These are phyloP conservation scores for Macrophya alboannulata DNA, from an alignment of 2,888 invertebrate species.

Conservation along the genomic window DNA sequence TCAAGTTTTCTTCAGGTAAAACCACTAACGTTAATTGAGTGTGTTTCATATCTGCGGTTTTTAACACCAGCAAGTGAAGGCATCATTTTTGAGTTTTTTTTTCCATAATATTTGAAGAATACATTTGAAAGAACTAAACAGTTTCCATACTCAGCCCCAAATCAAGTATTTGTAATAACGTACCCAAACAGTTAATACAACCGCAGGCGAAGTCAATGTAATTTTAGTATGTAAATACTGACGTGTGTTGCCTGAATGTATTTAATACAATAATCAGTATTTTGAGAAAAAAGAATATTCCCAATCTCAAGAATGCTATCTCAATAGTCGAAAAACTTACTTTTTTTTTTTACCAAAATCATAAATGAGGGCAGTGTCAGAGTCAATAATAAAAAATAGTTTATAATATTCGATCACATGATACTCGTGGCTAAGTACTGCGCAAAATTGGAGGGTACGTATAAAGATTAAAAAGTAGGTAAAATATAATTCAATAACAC, in stretches of 20 bases:
- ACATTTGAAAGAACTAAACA: background rate
- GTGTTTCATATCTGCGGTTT: slow-evolving; percentile 66
- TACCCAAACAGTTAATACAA: slow-evolving; percentile 19
- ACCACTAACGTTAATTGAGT: slow-evolving; percentile 67
- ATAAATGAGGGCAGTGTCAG: background rate
- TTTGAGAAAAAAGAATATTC: background rate
- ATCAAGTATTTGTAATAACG: slow-evolving; percentile 53
- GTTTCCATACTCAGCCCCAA: background rate
- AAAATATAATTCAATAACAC: slow-evolving; percentile 38
- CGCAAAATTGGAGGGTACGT: background rate
- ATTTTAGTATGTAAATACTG: background rate
- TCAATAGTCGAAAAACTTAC: background rate
- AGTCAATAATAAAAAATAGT: slow-evolving; percentile 11
- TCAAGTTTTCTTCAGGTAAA: slow-evolving; percentile 30
- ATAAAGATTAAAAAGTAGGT: background rate
- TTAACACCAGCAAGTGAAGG: slow-evolving; percentile 70
- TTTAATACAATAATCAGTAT: background rate
- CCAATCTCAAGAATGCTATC: background rate
- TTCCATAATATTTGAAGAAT: slow-evolving; percentile 51
- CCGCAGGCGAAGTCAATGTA: background rate
- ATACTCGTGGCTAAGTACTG: slow-evolving; percentile 11
- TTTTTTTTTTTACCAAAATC: background rate
- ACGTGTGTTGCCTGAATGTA: background rate
- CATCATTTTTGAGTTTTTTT: slow-evolving; percentile 64
- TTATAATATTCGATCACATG: slow-evolving; percentile 28